Percentiles rank a stretch among this genome's conserved stretches.
Conservation (phyloP, 2,113 vertebrate genomes). For the Hystrix cristata region DNA sequence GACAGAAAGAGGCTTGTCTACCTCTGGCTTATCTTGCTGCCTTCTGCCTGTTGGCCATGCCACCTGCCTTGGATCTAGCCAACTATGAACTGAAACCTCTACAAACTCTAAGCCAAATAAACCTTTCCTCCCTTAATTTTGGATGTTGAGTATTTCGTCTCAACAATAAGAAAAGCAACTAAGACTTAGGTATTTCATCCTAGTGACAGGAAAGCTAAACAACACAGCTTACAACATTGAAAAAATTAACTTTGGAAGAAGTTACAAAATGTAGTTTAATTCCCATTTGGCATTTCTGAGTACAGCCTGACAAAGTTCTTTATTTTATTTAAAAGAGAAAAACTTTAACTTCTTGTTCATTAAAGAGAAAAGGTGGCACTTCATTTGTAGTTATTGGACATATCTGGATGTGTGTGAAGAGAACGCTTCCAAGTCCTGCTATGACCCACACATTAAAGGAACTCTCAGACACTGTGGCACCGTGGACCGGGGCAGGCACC, state of each 20-base stretch:
- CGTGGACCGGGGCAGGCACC: no score
- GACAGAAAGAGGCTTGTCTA: no score
- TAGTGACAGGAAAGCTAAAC: neutral
- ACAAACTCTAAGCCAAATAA: no score
- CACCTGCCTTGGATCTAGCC: no score
- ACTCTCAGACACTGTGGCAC: no score
- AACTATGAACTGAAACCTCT: no score
- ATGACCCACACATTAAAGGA: neutral
- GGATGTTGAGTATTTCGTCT: no score
- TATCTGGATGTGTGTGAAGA: neutral
- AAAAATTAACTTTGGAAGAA: neutral
- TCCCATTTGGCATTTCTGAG: slow-evolving; percentile 7
- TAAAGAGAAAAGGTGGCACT: neutral
- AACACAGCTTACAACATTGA: neutral
- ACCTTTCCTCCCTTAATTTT: no score
- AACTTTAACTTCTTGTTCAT: neutral
- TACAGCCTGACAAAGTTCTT: neutral
- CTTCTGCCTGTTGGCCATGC: no score
- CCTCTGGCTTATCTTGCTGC: no score
- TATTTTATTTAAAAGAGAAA: neutral
- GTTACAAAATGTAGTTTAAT: neutral
- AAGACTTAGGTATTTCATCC: neutral
- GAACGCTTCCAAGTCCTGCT: neutral
- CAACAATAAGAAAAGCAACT: no score
- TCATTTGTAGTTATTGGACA: neutral